Evolutionary conservation across 2,113 vertebrate species (phyloP).

Genomic region (Eclectus roratus): DNA sequence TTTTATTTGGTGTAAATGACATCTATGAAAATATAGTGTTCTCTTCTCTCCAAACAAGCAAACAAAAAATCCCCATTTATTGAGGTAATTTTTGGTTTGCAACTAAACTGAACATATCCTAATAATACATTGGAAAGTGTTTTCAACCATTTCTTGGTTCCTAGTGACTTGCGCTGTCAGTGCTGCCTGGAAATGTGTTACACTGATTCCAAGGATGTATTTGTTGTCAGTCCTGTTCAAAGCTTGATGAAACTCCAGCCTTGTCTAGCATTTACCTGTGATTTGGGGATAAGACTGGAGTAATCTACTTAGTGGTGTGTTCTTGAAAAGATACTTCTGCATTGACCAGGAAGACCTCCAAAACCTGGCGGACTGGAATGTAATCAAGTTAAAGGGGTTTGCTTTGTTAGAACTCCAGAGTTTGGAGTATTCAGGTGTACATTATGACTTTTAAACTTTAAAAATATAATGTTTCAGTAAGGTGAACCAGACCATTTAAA

Average conservation of each 20-base stretch:
- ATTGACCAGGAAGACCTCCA: neutral
- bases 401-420: neutral
- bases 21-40: neutral
- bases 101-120: neutral
- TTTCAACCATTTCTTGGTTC: neutral
- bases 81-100: neutral
- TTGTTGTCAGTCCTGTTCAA: neutral
- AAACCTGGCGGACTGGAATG: neutral
- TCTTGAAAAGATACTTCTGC: neutral
- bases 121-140: neutral
- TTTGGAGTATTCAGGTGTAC: neutral
- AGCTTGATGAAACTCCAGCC: neutral
- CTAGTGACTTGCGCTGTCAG: neutral
- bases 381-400: neutral
- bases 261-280: neutral
- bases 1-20: neutral
- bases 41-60: neutral
- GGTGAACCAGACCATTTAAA: neutral
- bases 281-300: neutral
- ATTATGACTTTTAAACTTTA: neutral
- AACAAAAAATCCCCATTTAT: neutral
- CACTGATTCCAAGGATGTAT: neutral
- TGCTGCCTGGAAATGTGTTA: neutral
- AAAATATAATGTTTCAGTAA: neutral
- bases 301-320: neutral